Evolutionary conservation across 2,113 vertebrate species (phyloP), one percentile per base, ranked within the genome.

Genomic region (Brienomyrus brachyistius): DNA sequence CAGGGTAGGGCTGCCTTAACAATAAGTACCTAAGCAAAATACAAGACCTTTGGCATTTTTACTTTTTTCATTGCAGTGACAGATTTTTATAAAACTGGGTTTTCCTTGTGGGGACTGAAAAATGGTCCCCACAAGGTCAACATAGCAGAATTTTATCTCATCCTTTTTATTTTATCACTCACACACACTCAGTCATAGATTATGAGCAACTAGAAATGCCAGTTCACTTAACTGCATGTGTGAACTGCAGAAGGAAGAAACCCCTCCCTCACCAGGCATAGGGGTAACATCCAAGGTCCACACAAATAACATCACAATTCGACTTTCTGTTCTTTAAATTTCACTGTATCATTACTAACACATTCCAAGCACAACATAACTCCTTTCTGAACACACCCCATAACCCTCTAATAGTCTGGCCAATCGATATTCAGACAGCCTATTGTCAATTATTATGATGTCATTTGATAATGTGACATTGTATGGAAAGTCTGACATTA

Each of bases 391-490:
- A 52, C 17, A 54, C 40, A 89, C 35, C 83, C 52, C 50, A 2
- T 19, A 40, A 59, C 35, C n/a, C 3, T 84, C 52, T 47, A 59
- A 47, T 19, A 40, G 10, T 31, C 35, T 45, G 21, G 88, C 52
- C 51, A 89, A 52, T 84, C 45, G 62, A 27, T 35, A 56, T 77
- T 77, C 88, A 89, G 88, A 35, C 52, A 51, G 50, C 40, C 17
- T 59, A 83, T 62, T 56, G 50, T 84, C 47, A 59, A 48, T 43
- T 31, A 59, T 47, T 89, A 35, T 84, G 35, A 89, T 40, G 27
- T 89, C 52, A 84, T 19, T 47, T 59, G 77, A 89, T 84, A 89
- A 45, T 89, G 88, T 84, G 66, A 51, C 45, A 89, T n/a, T 77
- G 15, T 15, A 43, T 21, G 77, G 35, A 27, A 43, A 40, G 51